Base-by-base conservation (phyloP, 1,140 invertebrate species). In the Drosophila ambigua region DNA sequence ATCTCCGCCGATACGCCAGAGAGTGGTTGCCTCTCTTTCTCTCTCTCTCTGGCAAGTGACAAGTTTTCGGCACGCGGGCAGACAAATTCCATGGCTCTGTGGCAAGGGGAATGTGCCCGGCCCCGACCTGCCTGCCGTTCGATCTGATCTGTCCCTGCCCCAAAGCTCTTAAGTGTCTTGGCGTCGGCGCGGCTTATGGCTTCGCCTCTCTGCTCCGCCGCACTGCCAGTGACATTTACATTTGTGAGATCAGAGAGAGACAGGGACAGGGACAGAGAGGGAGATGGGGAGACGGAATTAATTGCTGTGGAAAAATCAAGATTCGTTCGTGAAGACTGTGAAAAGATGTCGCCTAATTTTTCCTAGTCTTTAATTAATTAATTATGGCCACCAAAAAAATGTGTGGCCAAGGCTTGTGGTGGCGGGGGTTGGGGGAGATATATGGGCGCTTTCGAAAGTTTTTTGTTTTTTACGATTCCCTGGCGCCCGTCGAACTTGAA, bases 31-130 rank as follows among this genome's bases (percentile, higher is more conserved):
- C 23, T 23, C 44, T 44, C 5, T 11, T 9, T 49, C 48, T 54
- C 48, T 43, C 28, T 44, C 28, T 44, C 44, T 49, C 23, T 59
- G 48, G 24, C 50, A 57, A 64, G 72, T 83, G 89, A 90, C 89
- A 90, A 90, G 84, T 89, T 90, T 90, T 90, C 83, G 88, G 89
- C 89, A 90, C 89, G 89, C 83, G 88, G 88, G 72, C 78, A 81
- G 67, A 90, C 88, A 79, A 80, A 90, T 90, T 88, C 80, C 83
- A 65, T 55, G 48, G 51, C 35, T 26, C 43, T 39, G 58, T 57
- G 61, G 53, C 60, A 28, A 65, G 58, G 58, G 75, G 73, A 88
- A 85, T 82, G 59, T 78, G 77, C 41, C 16, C n/a, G n/a, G n/a
- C 16, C 79, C 57, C 55, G 51, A 51, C 35, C 44, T 43, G 43